phyloP scores from a whole-genome alignment of 2,113 vertebrate species.

The Patagioenas fasciata region DNA sequence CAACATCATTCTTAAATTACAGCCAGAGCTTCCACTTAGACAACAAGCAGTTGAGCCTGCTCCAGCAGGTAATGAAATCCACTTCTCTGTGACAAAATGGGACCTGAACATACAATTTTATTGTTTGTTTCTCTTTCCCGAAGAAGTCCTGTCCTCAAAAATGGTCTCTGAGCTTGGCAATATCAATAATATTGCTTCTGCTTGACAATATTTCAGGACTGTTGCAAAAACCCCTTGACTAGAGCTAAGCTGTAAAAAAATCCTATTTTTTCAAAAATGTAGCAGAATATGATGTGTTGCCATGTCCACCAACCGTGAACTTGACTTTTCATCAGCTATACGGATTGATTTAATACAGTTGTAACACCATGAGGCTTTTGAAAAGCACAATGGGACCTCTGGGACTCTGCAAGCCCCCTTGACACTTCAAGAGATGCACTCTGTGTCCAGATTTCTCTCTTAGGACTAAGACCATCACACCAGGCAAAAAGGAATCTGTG shows the following conservation, averaged over 20 bases:
- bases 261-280: not conserved
- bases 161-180: not conserved
- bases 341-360: not conserved
- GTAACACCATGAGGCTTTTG: not conserved
- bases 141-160: not conserved
- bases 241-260: not conserved
- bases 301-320: not conserved
- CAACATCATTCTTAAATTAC: not conserved
- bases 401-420: not conserved
- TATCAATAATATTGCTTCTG: not conserved
- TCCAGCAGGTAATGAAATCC: not conserved
- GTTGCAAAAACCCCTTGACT: not conserved
- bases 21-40: not conserved
- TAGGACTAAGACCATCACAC: not conserved
- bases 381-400: not conserved
- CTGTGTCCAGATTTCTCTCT: not conserved
- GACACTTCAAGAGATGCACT: not conserved
- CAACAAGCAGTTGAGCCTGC: not conserved
- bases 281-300: not conserved
- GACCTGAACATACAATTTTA: not conserved
- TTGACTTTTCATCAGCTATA: constrained; percentile 12
- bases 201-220: not conserved
- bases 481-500: not conserved
- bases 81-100: not conserved
- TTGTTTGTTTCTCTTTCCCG: not conserved